phyloP scores from a whole-genome alignment of 2,888 invertebrate species.

The Archips xylosteana region DNA sequence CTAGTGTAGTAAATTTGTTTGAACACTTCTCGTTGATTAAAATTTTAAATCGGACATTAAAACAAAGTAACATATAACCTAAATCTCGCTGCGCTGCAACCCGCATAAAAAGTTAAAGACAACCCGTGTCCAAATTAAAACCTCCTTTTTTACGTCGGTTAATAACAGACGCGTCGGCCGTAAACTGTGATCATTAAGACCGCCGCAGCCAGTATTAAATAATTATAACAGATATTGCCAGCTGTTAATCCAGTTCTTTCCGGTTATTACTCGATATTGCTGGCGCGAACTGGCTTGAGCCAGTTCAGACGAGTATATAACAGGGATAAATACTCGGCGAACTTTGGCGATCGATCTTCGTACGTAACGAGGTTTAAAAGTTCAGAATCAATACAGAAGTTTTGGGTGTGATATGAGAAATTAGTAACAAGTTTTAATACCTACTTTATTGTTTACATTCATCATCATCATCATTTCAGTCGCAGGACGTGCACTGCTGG shows the following conservation, averaged over 20 bases:
- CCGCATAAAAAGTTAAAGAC: background rate
- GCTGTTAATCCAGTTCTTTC: constrained; percentile 51
- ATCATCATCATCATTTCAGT: too few species aligned
- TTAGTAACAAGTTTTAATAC: constrained; percentile 8
- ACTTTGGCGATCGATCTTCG: background rate
- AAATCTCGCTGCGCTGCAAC: background rate
- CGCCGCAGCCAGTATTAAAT: constrained; percentile 34
- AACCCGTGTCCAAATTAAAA: background rate
- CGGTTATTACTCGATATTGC: constrained; percentile 49
- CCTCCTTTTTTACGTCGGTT: constrained; percentile 19
- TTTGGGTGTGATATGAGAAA: background rate
- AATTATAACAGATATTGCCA: constrained; percentile 53
- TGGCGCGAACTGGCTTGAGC: constrained; percentile 46
- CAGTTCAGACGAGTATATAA: background rate
- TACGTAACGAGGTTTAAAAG: background rate
- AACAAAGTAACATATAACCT: background rate
- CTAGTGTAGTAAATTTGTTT: background rate
- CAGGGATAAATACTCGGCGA: constrained; percentile 2
- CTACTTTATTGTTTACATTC: background rate
- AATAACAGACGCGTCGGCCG: constrained; percentile 16
- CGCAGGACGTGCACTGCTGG: too few species aligned
- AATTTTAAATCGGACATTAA: background rate
- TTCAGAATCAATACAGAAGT: constrained; percentile 8
- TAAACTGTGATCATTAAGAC: constrained; percentile 30
- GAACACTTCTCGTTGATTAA: background rate